Evolutionary conservation across 2,797 vertebrate species (phyloP), one percentile per base, ranked within the genome.

Genomic region (Tolypeutes matacus): DNA sequence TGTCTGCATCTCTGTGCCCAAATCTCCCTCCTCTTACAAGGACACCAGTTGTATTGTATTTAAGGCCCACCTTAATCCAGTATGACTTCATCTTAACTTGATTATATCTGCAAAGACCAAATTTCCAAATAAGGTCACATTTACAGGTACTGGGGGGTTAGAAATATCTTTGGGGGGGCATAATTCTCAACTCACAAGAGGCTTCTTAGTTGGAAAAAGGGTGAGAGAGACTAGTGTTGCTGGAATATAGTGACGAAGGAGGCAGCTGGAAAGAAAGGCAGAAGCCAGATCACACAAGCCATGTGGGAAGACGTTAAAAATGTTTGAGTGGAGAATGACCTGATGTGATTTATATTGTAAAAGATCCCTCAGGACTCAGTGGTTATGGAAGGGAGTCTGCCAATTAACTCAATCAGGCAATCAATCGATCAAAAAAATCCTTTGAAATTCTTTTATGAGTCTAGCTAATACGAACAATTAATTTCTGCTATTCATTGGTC

Each of bases 401-500:
- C 42, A 85, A 90, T 95, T 81, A 60, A 87, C 31, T 75, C 62
- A 67, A 87, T 81, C 17, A 75, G 36, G 39, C 10, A 20, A 73
- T 23, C 73, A 75, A 42, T 78, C 92, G 56, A 88, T 81, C 86
- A 96, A 77, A 91, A 87, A n/a, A 39, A 85, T 80, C 60, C 53
- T 90, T 92, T 42, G 51, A 86, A 65, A 90, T 46, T 60, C 64
- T 78, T 75, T 58, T 49, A n/a, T 72, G 25, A 85, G 46, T 64
- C 25, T 70, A 88, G 60, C 39, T 81, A 81, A 81, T 27, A 36
- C 20, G 31, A 76, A 83, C 62, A 91, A 42, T 60, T 46, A 65
- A 93, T 82, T 86, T 29, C n/a, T 58, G 58, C 42, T 21, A 58
- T 31, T 75, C 51, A 11, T 23, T 76, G 34, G 27, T 53, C 53